These are phyloP conservation scores for Tenthredo mesomela DNA, from an alignment of 2,888 invertebrate species.

Conservation along the genomic window DNA sequence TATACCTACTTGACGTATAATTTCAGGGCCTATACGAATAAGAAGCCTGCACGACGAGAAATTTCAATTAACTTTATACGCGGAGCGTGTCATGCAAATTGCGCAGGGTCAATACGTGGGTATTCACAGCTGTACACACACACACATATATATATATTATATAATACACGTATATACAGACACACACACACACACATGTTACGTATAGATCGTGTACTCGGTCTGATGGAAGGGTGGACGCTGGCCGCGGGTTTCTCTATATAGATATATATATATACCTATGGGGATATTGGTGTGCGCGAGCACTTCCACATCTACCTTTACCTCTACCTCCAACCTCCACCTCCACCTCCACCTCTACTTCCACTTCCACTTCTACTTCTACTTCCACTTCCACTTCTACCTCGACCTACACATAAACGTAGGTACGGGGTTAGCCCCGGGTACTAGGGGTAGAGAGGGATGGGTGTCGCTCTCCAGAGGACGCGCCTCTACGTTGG, in stretches of 20 bases:
- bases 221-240: constrained; percentile 39
- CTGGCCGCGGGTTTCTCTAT: constrained; percentile 30
- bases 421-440: constrained; percentile 14
- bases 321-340: background rate
- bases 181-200: background rate
- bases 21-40: constrained; percentile 2
- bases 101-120: constrained; percentile 66
- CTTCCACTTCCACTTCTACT: background rate
- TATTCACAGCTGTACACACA: constrained; percentile 41
- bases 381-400: background rate
- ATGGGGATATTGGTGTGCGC: background rate
- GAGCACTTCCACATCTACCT: constrained; percentile 1
- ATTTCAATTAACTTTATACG: constrained; percentile 46
- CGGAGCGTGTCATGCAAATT: constrained; percentile 66
- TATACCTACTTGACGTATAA: background rate
- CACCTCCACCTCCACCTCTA: too few relatives aligned
- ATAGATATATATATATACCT: background rate
- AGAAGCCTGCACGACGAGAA: constrained; percentile 23
- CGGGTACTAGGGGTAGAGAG: constrained; percentile 8
- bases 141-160: too few relatives aligned
- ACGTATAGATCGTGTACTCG: constrained; percentile 24
- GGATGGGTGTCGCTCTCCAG: constrained; percentile 47
- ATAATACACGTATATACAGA: too few relatives aligned
- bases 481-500: constrained; percentile 65
- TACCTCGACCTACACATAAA: constrained; percentile 21